A percentile compares a stretch with the other conserved stretches of the same genome.
These are phyloP conservation scores for Synanthedon tipuliformis DNA, from an alignment of 2,888 invertebrate genomes.

Conservation along the genomic window DNA sequence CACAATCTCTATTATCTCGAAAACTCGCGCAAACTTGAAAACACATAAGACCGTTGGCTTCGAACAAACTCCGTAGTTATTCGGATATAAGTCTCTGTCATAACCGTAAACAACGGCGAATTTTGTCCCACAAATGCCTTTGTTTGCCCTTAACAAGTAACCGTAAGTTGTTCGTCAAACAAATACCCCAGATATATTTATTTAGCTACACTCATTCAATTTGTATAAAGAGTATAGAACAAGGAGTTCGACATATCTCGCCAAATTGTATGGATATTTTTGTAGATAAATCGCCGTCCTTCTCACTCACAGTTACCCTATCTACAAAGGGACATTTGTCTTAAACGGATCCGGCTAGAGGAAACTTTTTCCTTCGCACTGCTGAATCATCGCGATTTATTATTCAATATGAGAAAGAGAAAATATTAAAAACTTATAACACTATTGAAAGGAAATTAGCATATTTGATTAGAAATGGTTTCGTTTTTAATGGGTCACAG, in stretches of 20 bases:
- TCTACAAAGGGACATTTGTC: slow-evolving; percentile 60
- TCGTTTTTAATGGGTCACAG: too few relatives aligned
- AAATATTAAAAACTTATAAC: not conserved
- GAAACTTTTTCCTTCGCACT: slow-evolving; percentile 39
- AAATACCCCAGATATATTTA: slow-evolving; percentile 60
- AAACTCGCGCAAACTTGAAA: slow-evolving; percentile 27
- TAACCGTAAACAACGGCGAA: slow-evolving; percentile 53
- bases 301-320: slow-evolving; percentile 47
- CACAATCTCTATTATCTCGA: slow-evolving; percentile 31
- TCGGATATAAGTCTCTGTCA: slow-evolving; percentile 42
- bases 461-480: too few relatives aligned
- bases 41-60: slow-evolving; percentile 27
- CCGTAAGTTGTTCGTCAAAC: slow-evolving; percentile 56
- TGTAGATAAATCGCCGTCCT: slow-evolving; percentile 58
- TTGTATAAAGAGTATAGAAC: slow-evolving; percentile 59
- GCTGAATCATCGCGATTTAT: slow-evolving; percentile 9
- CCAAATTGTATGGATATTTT: slow-evolving; percentile 63
- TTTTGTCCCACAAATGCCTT: slow-evolving; percentile 52
- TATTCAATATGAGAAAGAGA: slow-evolving; percentile 1
- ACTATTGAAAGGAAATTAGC: too few relatives aligned
- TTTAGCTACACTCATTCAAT: slow-evolving; percentile 61
- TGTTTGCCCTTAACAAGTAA: slow-evolving; percentile 38
- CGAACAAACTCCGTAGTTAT: slow-evolving; percentile 31
- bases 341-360: slow-evolving; percentile 36
- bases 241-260: slow-evolving; percentile 56